Evolutionary conservation across 2,113 vertebrate species (phyloP).

Genomic region (Rhabdomys dilectus): DNA sequence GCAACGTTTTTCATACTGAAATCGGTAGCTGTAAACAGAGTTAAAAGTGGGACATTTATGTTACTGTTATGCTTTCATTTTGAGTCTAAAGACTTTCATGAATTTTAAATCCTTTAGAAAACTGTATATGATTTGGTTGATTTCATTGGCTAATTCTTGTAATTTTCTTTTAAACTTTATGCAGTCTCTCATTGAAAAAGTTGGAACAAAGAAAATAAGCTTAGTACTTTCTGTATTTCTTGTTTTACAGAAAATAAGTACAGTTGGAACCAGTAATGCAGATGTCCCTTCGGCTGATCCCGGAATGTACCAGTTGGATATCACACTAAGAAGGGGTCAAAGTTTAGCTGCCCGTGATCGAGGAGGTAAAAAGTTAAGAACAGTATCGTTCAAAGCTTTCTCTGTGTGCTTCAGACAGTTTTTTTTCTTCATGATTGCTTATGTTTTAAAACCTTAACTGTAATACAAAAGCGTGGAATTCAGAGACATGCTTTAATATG

Average conservation of each 20-base stretch:
- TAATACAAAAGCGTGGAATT: not conserved
- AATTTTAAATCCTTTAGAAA: conserved; percentile 24
- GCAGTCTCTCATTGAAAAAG: not conserved
- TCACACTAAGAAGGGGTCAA: conserved; percentile 94
- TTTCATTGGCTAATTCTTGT: conserved; percentile 36
- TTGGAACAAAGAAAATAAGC: not conserved
- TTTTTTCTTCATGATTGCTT: not conserved
- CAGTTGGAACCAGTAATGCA: conserved; percentile 91
- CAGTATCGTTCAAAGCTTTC: not conserved
- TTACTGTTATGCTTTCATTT: not conserved
- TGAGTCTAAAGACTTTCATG: conserved; percentile 20
- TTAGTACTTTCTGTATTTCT: conserved; percentile 48
- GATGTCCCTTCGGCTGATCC: conserved; percentile 87
- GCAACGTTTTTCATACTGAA: conserved; percentile 38
- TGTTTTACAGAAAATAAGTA: conserved; percentile 89
- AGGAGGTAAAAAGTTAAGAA: conserved; percentile 89
- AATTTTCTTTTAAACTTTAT: not conserved
- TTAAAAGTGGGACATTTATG: conserved; percentile 20
- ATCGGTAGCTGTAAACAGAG: not conserved
- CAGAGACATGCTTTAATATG: not conserved
- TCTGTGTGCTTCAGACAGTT: conserved; percentile 2
- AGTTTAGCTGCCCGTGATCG: conserved; percentile 96
- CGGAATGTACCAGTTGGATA: conserved; percentile 96
- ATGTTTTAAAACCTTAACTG: not conserved
- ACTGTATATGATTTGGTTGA: not conserved